phyloP scores from a whole-genome alignment of 2,888 invertebrate genomes.

The Rhamnusium bicolor region DNA sequence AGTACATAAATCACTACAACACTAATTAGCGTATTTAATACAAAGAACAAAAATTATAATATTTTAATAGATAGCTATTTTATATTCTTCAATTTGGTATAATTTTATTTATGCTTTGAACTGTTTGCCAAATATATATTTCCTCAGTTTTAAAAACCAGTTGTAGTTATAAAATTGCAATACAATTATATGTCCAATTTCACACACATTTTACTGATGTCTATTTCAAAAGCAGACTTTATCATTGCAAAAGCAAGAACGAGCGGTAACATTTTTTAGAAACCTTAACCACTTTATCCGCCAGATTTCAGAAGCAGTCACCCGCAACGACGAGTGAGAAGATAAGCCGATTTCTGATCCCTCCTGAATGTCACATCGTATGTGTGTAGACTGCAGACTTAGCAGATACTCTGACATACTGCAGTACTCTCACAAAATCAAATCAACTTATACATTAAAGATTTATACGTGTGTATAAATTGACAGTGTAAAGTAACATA shows the following conservation, averaged over 20 bases:
- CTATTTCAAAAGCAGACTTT: neutral
- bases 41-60: no score
- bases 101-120: no score
- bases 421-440: neutral
- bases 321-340: constrained; percentile 62
- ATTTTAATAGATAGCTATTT: no score
- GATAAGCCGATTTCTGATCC: constrained; percentile 65
- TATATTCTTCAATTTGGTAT: no score
- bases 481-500: neutral
- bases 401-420: constrained; percentile 44
- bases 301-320: constrained; percentile 62
- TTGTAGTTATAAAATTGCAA: no score
- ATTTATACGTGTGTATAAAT: neutral
- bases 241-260: neutral
- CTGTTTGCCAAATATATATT: no score
- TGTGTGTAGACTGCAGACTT: constrained; percentile 59
- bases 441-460: constrained; percentile 16
- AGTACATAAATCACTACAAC: no score
- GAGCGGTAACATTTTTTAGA: constrained; percentile 34
- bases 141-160: no score
- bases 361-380: constrained; percentile 59
- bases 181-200: neutral
- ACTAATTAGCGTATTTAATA: no score
- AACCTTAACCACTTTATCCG: constrained; percentile 62
- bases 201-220: neutral